Percentiles rank a stretch among this genome's conserved stretches.
Conservation (phyloP, 2,113 vertebrate genomes). For the Macaca nemestrina region DNA sequence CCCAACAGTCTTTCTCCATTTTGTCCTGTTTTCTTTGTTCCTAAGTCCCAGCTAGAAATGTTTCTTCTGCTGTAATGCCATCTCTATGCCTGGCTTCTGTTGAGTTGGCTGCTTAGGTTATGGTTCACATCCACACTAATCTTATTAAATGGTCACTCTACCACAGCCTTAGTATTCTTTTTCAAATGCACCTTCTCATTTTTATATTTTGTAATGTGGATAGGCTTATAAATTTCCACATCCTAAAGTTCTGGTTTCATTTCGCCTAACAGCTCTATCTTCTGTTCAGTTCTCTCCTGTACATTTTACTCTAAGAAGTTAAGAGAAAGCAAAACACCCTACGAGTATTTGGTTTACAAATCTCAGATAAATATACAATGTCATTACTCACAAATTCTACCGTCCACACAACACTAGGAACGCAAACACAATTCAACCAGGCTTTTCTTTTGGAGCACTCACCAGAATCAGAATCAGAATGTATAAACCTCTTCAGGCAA, state of each 20-base stretch:
- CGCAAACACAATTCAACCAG: not conserved
- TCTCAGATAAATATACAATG: not conserved
- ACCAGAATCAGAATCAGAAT: not conserved
- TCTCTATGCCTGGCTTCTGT: not conserved
- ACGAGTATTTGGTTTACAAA: not conserved
- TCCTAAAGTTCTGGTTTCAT: not conserved
- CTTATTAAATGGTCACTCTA: not conserved
- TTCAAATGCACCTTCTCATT: not conserved
- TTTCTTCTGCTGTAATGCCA: not conserved
- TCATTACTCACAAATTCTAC: not conserved
- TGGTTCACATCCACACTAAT: not conserved
- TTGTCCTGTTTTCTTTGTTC: not conserved
- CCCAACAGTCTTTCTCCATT: not conserved
- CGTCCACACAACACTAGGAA: not conserved
- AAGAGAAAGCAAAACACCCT: not conserved
- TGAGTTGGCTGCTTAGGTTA: not conserved
- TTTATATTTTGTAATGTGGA: not conserved
- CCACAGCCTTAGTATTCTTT: not conserved
- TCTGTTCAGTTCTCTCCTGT: not conserved
- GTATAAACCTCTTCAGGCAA: not conserved
- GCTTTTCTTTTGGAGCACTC: not conserved
- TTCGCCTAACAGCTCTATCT: not conserved
- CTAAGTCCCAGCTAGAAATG: not conserved
- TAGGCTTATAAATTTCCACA: not conserved
- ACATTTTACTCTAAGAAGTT: not conserved